Percentiles rank a stretch among this genome's conserved stretches.
phyloP scores from a whole-genome alignment of 2,797 vertebrate species.

The Discoglossus pictus region DNA sequence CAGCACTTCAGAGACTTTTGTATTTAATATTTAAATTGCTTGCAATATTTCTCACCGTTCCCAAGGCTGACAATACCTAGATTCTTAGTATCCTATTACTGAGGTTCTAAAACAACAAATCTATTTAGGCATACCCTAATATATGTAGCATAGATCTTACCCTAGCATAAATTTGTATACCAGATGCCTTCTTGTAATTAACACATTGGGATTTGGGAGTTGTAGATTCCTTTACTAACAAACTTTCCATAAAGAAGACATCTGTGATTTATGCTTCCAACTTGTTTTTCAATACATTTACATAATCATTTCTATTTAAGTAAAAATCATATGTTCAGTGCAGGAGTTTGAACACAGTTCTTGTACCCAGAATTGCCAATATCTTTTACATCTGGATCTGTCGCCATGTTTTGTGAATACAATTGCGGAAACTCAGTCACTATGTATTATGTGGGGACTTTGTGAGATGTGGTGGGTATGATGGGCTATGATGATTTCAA shows the following conservation, averaged over 20 bases:
- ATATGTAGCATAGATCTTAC: slow-evolving; percentile 69
- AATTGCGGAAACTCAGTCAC: no score
- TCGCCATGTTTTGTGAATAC: no score
- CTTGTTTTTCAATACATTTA: slow-evolving; percentile 72
- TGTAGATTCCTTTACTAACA: slow-evolving; percentile 71
- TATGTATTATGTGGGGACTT: no score
- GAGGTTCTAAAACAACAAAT: slow-evolving; percentile 54
- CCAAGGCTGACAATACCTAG: no score
- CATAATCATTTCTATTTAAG: slow-evolving; percentile 72
- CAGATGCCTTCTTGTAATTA: slow-evolving; percentile 77
- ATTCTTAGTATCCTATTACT: slow-evolving; percentile 17
- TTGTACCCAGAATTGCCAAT: background rate
- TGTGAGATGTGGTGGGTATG: no score
- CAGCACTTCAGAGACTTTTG: no score
- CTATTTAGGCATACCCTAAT: slow-evolving; percentile 64
- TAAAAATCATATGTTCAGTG: slow-evolving; percentile 62
- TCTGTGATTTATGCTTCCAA: slow-evolving; percentile 76
- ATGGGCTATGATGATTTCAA: no score
- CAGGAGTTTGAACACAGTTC: slow-evolving; percentile 11
- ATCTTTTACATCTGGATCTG: no score
- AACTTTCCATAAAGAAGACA: slow-evolving; percentile 73
- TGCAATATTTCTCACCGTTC: no score
- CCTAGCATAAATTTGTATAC: slow-evolving; percentile 75
- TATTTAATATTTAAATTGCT: no score
- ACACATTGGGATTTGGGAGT: slow-evolving; percentile 71